phyloP scores from a whole-genome alignment of 1,140 invertebrate species.

The Brachystomella parvula region DNA sequence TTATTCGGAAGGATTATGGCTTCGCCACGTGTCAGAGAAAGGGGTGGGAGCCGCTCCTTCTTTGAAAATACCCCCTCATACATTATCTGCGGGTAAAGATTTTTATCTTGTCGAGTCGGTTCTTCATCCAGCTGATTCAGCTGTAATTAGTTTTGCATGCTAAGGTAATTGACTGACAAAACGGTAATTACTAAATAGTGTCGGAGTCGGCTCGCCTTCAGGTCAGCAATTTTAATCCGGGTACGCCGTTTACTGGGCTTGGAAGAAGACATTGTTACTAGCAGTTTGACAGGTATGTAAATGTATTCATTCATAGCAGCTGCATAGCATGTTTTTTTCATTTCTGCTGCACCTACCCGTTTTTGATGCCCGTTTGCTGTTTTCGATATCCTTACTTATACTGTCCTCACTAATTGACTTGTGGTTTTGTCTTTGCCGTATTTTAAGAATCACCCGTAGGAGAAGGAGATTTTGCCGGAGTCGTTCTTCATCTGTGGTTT shows the following conservation, averaged over 20 bases:
- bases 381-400: too few relatives aligned
- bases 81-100: background rate
- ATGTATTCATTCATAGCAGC: too few relatives aligned
- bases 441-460: background rate
- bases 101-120: background rate
- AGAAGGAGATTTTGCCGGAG: background rate
- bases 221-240: background rate
- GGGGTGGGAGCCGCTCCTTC: background rate
- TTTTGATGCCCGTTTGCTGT: too few relatives aligned
- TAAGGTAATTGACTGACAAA: background rate
- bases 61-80: background rate
- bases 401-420: slow-evolving; percentile 1
- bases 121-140: background rate
- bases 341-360: too few relatives aligned
- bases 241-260: too few relatives aligned
- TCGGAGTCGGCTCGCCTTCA: background rate
- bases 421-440: background rate
- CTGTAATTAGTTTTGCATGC: background rate
- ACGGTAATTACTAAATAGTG: background rate
- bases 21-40: background rate
- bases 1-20: too few relatives aligned
- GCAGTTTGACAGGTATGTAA: too few relatives aligned
- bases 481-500: background rate
- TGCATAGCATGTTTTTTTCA: too few relatives aligned
- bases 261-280: too few relatives aligned